phyloP scores from a whole-genome alignment of 1,140 invertebrate genomes.

The Schlechtendalia chinensis region DNA sequence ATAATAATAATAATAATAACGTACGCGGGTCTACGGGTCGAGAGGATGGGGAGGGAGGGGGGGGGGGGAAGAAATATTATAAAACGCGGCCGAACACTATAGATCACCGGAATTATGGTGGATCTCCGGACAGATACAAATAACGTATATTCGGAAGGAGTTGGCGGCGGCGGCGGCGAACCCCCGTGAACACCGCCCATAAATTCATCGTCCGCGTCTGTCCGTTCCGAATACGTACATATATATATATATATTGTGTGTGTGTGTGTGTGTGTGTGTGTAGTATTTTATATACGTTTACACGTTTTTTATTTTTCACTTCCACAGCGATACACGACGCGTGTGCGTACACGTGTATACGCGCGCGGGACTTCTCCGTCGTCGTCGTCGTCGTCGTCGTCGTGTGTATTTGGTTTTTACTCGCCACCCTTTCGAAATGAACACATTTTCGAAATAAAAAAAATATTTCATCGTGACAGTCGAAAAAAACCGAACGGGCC shows the following conservation, averaged over 20 bases:
- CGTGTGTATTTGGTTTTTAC: neutral
- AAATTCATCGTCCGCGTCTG: slow-evolving; percentile 37
- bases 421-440: neutral
- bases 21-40: too few relatives aligned
- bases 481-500: too few relatives aligned
- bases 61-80: neutral
- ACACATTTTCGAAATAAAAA: neutral
- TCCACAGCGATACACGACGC: neutral
- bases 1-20: too few relatives aligned
- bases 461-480: too few relatives aligned
- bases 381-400: too few relatives aligned
- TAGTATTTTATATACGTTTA: too few relatives aligned
- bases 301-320: neutral
- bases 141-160: slow-evolving; percentile 38
- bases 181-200: slow-evolving; percentile 44
- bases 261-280: neutral
- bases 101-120: slow-evolving; percentile 43
- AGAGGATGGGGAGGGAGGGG: too few relatives aligned
- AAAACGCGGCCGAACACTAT: neutral
- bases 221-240: neutral
- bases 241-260: neutral
- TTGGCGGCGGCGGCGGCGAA: slow-evolving; percentile 23
- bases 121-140: slow-evolving; percentile 46
- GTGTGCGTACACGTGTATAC: too few relatives aligned
- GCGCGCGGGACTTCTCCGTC: neutral